Evolutionary conservation across 2,888 invertebrate genomes (phyloP), one percentile per base, ranked within the genome.

Genomic region (Drosophila subquinaria): DNA sequence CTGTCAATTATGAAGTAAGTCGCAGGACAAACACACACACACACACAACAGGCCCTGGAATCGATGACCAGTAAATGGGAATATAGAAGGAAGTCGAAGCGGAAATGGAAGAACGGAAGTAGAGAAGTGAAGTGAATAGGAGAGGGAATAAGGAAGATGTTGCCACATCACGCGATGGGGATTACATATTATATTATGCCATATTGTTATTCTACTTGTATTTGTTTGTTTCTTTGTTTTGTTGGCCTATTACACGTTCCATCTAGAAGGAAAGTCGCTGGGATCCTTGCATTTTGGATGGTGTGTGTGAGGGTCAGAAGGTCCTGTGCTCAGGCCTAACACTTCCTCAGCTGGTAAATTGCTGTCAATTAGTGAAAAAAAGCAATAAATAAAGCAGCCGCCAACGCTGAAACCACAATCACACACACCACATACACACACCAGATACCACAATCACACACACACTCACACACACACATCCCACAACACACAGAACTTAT

Each of bases 351-450:
- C 76, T 82, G 74, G 82, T 87, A 89, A 86, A 86, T 86, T 89
- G 89, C 89, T 87, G 88, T 86, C 89, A 86, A 89, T 89, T 86
- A 86, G 89, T 82, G 82, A 69, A 76, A 73, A 76, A 84, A 87
- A 80, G 88, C 82, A 79, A 89, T 89, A 89, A 86, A 84, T 87
- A 88, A 87, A 80, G 52, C 64, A 71, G 71, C 67, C 75, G 71
- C 68, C 70, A 66, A 48, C 69, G 61, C 45, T 47, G 45, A 36
- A 40, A 40, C 11, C 47, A 43, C 20, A 71, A n/a, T 35, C 51
- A 51, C 50, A 57, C 36, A 55, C 11, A 15, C 30, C n/a, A 42
- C 53, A 50, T 23, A 38, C 42, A 38, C 10, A 10, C 15, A 27
- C 43, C 3, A 20, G 20, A 55, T 10, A 15, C 30, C 23, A 23